Conservation (phyloP, 2,888 invertebrate species). For the Melanostoma scalare region DNA sequence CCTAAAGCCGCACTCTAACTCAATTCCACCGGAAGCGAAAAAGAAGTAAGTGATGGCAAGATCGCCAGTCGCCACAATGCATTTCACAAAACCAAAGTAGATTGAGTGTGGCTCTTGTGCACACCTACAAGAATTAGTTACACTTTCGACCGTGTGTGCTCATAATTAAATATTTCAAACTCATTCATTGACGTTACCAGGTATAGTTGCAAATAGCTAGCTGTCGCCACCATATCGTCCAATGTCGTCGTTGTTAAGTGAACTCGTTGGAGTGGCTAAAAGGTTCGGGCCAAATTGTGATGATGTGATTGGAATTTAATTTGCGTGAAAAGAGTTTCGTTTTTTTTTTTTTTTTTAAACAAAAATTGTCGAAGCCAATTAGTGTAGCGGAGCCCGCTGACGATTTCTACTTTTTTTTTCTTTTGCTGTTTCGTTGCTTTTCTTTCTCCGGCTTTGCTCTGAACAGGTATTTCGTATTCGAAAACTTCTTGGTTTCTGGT, state of each 20-base stretch:
- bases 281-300: slow-evolving; percentile 55
- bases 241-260: slow-evolving; percentile 5
- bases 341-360: slow-evolving; percentile 26
- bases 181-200: slow-evolving; percentile 15
- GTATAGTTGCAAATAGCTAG: neutral
- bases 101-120: too few relatives aligned
- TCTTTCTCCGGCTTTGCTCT: neutral
- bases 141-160: slow-evolving; percentile 50
- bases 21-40: slow-evolving; percentile 46
- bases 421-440: neutral
- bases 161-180: slow-evolving; percentile 46
- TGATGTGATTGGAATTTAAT: slow-evolving; percentile 71
- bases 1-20: neutral
- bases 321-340: slow-evolving; percentile 65
- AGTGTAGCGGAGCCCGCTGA: slow-evolving; percentile 43
- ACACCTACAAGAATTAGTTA: neutral
- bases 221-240: neutral
- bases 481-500: neutral
- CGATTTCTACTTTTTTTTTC: slow-evolving; percentile 64
- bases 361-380: slow-evolving; percentile 68
- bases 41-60: too few relatives aligned
- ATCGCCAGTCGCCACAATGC: too few relatives aligned
- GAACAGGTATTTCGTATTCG: neutral
- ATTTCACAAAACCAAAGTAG: too few relatives aligned
- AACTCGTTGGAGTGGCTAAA: slow-evolving; percentile 35